Evolutionary conservation across 2,113 vertebrate species (phyloP).

Genomic region (Corydoras sp.): DNA sequence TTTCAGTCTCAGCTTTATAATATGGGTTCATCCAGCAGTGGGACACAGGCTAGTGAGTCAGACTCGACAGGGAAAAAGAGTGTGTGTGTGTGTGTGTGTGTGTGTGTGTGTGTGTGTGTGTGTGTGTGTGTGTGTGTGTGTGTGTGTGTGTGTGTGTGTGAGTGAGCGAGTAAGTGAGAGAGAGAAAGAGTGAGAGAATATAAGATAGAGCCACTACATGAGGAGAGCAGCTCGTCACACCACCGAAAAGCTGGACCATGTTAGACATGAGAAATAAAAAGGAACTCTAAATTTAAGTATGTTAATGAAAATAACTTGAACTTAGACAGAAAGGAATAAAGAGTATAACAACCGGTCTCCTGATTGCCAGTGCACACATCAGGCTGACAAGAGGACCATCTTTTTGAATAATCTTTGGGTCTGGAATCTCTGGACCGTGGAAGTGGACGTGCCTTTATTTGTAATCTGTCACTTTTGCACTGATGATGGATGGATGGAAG

Average conservation of each 20-base stretch:
- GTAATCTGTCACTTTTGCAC: no score
- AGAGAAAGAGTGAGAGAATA: slow-evolving; percentile 16
- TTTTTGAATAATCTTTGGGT: background rate
- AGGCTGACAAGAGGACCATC: background rate
- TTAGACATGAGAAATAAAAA: slow-evolving; percentile 21
- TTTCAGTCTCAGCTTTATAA: background rate
- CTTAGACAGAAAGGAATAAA: slow-evolving; percentile 34
- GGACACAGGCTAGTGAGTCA: slow-evolving; percentile 44
- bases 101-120: slow-evolving; percentile 15
- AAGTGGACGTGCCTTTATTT: no score
- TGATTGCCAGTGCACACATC: slow-evolving; percentile 19
- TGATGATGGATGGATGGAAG: no score
- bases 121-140: no score
- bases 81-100: slow-evolving; percentile 7
- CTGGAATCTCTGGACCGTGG: no score
- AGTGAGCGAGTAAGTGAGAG: slow-evolving; percentile 3
- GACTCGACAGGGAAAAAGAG: slow-evolving; percentile 41
- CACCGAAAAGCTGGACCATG: slow-evolving; percentile 14
- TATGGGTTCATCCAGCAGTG: slow-evolving; percentile 27
- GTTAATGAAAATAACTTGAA: no score
- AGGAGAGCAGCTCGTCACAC: slow-evolving; percentile 31
- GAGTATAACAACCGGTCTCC: slow-evolving; percentile 15
- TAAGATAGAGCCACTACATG: slow-evolving; percentile 7
- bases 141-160: background rate
- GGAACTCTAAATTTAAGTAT: no score